Conservation (phyloP, 2,797 vertebrate genomes). For the Spinus olivaceus region DNA sequence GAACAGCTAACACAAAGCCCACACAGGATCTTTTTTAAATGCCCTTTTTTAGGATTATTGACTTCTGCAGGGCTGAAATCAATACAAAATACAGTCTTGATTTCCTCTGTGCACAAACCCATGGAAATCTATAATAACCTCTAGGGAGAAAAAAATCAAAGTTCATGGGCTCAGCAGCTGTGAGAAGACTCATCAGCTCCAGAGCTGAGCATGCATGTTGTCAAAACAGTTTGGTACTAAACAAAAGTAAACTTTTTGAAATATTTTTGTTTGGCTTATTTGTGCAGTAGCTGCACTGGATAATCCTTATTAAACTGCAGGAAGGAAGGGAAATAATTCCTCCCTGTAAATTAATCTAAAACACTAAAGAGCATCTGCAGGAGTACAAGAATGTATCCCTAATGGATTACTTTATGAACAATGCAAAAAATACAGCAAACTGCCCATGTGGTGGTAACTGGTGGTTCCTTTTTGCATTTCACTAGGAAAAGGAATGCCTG, state of each 20-base stretch:
- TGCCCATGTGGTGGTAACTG: neutral
- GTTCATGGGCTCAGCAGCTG: neutral
- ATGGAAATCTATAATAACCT: constrained; percentile 15
- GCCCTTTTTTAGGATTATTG: neutral
- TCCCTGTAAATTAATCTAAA: neutral
- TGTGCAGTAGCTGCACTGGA: neutral
- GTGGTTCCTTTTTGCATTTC: neutral
- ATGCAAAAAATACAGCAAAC: neutral
- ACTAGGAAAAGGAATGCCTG: neutral
- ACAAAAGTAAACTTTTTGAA: neutral
- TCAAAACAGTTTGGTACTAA: neutral
- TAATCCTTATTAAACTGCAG: neutral
- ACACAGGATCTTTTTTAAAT: neutral
- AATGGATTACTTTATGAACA: neutral
- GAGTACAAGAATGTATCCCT: neutral
- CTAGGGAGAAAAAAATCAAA: constrained; percentile 4
- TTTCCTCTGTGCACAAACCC: neutral
- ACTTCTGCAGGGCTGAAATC: neutral
- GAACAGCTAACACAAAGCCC: neutral
- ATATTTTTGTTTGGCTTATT: neutral
- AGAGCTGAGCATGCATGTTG: neutral
- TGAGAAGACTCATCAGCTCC: neutral
- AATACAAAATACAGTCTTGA: neutral
- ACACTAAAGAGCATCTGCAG: neutral
- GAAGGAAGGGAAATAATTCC: neutral